Conservation (phyloP, 2,797 vertebrate genomes). For the Psittacula echo region DNA sequence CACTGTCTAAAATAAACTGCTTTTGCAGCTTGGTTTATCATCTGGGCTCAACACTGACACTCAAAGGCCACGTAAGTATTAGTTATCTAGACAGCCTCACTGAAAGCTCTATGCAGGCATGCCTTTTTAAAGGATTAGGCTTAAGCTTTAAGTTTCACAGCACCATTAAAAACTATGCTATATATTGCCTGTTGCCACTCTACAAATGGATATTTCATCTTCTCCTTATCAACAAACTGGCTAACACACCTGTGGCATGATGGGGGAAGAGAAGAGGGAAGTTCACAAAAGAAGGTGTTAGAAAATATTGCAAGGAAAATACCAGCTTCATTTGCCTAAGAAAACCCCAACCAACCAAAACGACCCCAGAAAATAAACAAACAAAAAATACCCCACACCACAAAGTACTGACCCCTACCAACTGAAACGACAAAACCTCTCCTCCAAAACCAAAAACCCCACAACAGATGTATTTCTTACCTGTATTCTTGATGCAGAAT, state of each 20-base stretch:
- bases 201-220: neutral
- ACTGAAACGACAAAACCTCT: neutral
- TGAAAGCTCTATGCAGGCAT: neutral
- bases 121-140: neutral
- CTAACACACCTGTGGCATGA: neutral
- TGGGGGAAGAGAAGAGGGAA: neutral
- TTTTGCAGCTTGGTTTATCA: neutral
- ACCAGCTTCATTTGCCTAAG: neutral
- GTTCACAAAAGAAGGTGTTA: neutral
- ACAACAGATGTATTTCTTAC: neutral
- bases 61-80: neutral
- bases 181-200: neutral
- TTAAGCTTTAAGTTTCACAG: neutral
- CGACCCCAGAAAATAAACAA: neutral
- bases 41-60: neutral
- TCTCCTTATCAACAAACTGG: neutral
- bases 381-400: neutral
- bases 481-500: neutral
- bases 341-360: neutral
- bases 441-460: neutral
- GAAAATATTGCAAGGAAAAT: neutral
- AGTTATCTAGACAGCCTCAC: neutral
- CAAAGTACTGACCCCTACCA: neutral
- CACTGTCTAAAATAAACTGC: neutral
- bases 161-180: neutral